Conservation (phyloP, 2,888 invertebrate species). For the Leptinotarsa haldemani region DNA sequence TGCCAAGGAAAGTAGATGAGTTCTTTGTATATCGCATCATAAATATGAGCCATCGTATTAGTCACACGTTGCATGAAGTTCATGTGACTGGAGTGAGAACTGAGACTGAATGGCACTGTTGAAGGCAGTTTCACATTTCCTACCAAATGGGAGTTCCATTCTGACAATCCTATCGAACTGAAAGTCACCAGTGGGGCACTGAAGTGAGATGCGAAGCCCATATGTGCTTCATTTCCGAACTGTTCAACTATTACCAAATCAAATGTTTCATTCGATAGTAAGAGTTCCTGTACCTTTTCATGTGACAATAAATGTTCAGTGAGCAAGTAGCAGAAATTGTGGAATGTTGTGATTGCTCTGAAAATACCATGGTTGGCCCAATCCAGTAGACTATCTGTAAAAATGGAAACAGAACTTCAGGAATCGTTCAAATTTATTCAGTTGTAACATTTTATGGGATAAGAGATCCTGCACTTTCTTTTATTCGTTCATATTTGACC, state of each 20-base stretch:
- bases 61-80: constrained; percentile 68
- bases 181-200: constrained; percentile 62
- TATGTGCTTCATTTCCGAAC: constrained; percentile 67
- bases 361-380: background rate
- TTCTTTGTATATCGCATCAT: constrained; percentile 46
- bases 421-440: no score
- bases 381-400: background rate
- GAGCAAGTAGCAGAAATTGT: constrained; percentile 21
- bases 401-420: background rate
- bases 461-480: no score
- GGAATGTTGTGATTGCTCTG: background rate
- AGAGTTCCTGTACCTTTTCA: constrained; percentile 56
- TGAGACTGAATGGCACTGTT: constrained; percentile 66
- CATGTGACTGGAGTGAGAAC: constrained; percentile 64
- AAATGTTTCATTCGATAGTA: constrained; percentile 61
- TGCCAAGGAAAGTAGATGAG: constrained; percentile 45
- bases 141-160: constrained; percentile 59
- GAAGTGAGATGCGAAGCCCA: constrained; percentile 61
- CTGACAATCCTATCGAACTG: constrained; percentile 58
- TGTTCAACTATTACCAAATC: constrained; percentile 66
- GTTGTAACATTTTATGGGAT: no score
- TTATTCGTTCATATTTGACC: no score
- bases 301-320: constrained; percentile 53
- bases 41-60: constrained; percentile 64
- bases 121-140: constrained; percentile 66